phyloP scores from a whole-genome alignment of 2,113 vertebrate genomes.

The Triplophysa rosa region DNA sequence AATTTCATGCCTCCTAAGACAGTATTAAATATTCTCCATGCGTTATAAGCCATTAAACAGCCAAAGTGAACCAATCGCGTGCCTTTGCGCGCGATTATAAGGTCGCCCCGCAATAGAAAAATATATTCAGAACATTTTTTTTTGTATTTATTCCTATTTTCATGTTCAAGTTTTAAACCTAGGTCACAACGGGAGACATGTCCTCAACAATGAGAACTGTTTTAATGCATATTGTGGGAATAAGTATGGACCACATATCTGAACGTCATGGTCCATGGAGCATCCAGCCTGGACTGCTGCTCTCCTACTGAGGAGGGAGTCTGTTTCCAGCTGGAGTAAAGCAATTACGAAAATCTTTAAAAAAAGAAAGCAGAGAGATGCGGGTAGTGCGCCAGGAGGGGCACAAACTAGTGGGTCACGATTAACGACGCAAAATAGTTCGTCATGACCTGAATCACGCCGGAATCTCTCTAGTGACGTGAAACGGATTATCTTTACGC shows the following conservation, averaged over 20 bases:
- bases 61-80: background rate
- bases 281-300: conserved; percentile 2
- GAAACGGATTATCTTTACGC: conserved; percentile 46
- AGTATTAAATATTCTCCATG: background rate
- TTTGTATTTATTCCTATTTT: background rate
- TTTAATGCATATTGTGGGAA: background rate
- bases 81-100: background rate
- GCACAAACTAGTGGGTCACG: conserved; percentile 64
- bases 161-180: background rate
- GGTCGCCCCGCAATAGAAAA: background rate
- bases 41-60: background rate
- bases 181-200: background rate
- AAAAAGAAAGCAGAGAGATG: background rate
- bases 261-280: background rate
- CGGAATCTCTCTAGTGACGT: conserved; percentile 71
- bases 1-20: background rate
- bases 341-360: conserved; percentile 14
- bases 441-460: conserved; percentile 70
- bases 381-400: conserved; percentile 41
- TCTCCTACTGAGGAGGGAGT: conserved; percentile 2
- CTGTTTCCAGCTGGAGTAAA: conserved; percentile 10
- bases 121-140: background rate
- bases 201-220: background rate
- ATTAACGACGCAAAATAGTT: conserved; percentile 60
- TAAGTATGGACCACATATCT: background rate